Percentiles rank a stretch among this genome's conserved stretches.
Conservation (phyloP, 2,888 invertebrate genomes). For the Tetragnatha montana region DNA sequence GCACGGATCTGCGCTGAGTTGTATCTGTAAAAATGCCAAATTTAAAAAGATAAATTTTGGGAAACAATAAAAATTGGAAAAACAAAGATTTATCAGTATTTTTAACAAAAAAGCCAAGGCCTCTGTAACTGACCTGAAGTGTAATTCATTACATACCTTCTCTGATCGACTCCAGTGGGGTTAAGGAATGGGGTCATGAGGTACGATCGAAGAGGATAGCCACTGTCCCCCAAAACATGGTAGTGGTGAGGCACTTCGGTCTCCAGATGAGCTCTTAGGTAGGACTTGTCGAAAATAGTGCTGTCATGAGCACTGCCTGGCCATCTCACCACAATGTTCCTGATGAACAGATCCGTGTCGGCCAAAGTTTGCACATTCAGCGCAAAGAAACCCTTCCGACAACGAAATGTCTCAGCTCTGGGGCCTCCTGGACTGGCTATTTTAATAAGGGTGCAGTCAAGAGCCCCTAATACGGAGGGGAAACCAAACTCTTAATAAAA, state of each 20-base stretch:
- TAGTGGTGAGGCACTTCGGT: background rate
- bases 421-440: constrained; percentile 16
- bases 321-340: constrained; percentile 48
- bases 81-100: background rate
- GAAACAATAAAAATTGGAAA: background rate
- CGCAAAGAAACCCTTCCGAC: constrained; percentile 23
- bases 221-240: no score
- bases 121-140: background rate
- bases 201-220: constrained; percentile 4
- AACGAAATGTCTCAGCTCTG: constrained; percentile 11
- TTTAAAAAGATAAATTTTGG: background rate
- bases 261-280: background rate
- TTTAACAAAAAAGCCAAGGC: background rate
- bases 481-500: background rate
- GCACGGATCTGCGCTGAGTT: background rate
- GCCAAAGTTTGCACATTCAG: constrained; percentile 24
- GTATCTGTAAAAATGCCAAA: background rate
- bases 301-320: constrained; percentile 44
- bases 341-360: constrained; percentile 1
- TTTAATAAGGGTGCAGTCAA: constrained; percentile 16
- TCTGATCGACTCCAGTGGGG: background rate
- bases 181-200: constrained; percentile 22
- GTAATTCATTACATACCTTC: background rate
- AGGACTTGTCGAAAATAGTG: constrained; percentile 23
- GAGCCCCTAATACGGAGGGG: constrained; percentile 21